Base-by-base conservation (phyloP, 2,797 vertebrate species). In the Echeneis naucrates region DNA sequence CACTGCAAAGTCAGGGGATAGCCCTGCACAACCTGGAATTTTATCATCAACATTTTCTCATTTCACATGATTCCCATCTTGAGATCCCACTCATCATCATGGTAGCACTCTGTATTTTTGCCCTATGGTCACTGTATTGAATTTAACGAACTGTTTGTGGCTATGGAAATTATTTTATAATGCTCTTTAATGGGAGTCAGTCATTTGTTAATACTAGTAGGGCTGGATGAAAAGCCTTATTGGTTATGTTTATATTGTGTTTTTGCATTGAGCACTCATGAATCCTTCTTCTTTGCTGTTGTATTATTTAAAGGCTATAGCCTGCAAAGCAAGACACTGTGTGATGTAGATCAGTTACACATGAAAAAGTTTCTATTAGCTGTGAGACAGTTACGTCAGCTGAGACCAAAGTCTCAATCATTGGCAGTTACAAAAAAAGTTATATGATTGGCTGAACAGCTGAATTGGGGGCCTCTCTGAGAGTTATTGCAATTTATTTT, bases 401-500 rank as follows among this genome's bases (percentile, higher is more conserved):
- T 84, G n/a, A n/a, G n/a, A n/a, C 77, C 78, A 53, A 57, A 81
- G 81, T 79, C 61, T 74, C 86, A 82, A 80, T 92, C 86, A 86
- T 87, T 66, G 51, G 47, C 62, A 57, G 86, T 90, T 82, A 85
- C 80, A 68, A 87, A 73, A 79, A 86, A 83, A 87, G 68, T 56
- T 71, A 77, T 17, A 5, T 57, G 68, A 82, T 77, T 80, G 77
- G 70, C 80, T 84, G 71, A 68, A 77, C 80, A 76, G 70, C 80
- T 84, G 71, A 68, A 78, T 80, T 72, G 52, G 4, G 33, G 63
- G 33, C 68, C 65, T 62, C 38, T 72, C 52, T 30, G 12, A 47
- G 63, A 74, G 72, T 85, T 84, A 88, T 83, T 81, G 74, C 26
- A 5, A 81, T 89, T 90, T 82, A 83, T 88, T 92, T 53, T 90